A percentile compares a stretch with the other conserved stretches of the same genome.
Evolutionary conservation across 23 tunicate species (phyloP).

Genomic region (Ascidia mentula): DNA sequence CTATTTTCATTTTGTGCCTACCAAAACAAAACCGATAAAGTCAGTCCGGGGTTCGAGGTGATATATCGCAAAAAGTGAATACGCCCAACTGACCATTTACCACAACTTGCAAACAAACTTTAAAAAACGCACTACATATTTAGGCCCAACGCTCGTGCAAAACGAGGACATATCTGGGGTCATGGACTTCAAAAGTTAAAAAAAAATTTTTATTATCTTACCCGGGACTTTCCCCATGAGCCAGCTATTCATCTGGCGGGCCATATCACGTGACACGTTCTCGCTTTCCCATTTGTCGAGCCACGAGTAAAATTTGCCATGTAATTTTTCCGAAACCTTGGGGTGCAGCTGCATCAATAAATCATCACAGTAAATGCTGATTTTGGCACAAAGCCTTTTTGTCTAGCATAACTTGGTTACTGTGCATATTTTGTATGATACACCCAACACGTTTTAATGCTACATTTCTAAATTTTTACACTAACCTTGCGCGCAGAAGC

Average conservation of each 20-base stretch:
- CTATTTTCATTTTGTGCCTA: too few species aligned
- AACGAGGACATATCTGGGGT: too few species aligned
- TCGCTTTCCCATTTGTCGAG: slow-evolving; percentile 51
- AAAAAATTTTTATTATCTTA: neutral
- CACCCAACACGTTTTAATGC: neutral
- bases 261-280: slow-evolving; percentile 55
- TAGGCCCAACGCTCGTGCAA: too few species aligned
- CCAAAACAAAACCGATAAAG: too few species aligned
- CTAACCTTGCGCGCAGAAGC: slow-evolving; percentile 15
- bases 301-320: slow-evolving; percentile 27
- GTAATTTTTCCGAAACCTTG: slow-evolving; percentile 19
- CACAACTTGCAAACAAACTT: too few species aligned
- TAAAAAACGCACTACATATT: too few species aligned
- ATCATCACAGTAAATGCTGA: too few species aligned
- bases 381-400: neutral
- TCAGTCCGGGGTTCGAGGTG: too few species aligned
- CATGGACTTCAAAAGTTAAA: too few species aligned
- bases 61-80: too few species aligned
- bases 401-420: neutral
- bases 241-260: slow-evolving; percentile 49
- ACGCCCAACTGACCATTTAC: too few species aligned
- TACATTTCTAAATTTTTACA: neutral
- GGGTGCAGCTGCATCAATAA: slow-evolving; percentile 30
- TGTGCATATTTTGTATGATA: neutral
- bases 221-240: slow-evolving; percentile 46